Percentiles rank a stretch among this genome's conserved stretches.
Evolutionary conservation across 2,888 invertebrate genomes (phyloP).

Genomic region (Tipula lateralis): DNA sequence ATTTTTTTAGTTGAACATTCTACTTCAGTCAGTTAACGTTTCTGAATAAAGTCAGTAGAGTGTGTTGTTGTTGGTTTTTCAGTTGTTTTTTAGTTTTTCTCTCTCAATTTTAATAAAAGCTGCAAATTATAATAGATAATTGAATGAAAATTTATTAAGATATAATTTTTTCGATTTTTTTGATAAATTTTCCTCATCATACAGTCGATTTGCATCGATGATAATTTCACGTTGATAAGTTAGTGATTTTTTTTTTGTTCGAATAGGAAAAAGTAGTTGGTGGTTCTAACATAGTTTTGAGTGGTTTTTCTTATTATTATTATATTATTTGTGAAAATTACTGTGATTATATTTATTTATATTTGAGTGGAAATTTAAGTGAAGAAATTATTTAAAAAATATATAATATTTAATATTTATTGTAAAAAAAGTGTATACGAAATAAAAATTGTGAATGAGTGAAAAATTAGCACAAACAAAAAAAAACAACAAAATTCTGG

Average conservation of each 20-base stretch:
- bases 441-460: not conserved
- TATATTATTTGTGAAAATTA: constrained; percentile 13
- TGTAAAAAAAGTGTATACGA: not conserved
- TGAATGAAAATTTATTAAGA: not conserved
- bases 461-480: not conserved
- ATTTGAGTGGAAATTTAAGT: not conserved
- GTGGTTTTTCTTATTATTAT: not conserved
- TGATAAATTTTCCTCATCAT: not conserved
- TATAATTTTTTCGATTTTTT: not conserved
- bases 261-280: not conserved
- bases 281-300: not conserved
- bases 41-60: constrained; percentile 29
- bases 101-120: constrained; percentile 27
- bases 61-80: constrained; percentile 25
- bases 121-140: not conserved
- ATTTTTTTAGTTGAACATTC: constrained; percentile 28
- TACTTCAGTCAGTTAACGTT: constrained; percentile 30
- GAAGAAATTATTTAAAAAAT: not conserved
- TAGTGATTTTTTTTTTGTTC: not conserved
- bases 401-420: not conserved
- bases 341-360: constrained; percentile 19
- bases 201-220: not conserved
- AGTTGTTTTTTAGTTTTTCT: not conserved
- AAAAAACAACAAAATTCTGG: not conserved
- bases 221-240: not conserved